Base-by-base conservation (phyloP, 2,888 invertebrate species). In the Drosophila yooni region DNA sequence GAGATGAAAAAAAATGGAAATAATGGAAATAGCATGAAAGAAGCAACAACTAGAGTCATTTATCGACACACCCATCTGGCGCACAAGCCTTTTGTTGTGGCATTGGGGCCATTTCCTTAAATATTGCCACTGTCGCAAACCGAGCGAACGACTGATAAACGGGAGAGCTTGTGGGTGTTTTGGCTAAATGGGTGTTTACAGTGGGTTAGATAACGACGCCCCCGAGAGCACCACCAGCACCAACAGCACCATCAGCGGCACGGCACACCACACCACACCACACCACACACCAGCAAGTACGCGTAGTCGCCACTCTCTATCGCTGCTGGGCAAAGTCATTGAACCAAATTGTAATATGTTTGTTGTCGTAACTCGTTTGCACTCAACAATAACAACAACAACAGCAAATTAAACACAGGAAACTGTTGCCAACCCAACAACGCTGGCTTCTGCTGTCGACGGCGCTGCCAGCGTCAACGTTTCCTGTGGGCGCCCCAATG, bases 401-500 rank as follows among this genome's bases (percentile, higher is more conserved):
- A 50, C 73, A 74, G 60, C 73, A 74, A 74, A 76, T 74, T 76
- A 75, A 76, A 74, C 70, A 81, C 91, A 90, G 90, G 90, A 90
- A 90, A 90, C 90, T 89, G 88, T 88, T 85, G 81, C 83, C 81
- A 90, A 86, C 70, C 81, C 72, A 85, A 80, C 82, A 85, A 76
- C 81, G 77, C 74, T 74, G 68, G 70, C 74, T 43, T 68, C 75
- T 40, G 72, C 75, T 46, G 40, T 43, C 66, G 75, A 65, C 74
- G 51, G 70, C 76, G 82, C 76, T 59, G 83, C 70, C 66, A 36
- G 65, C 83, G 82, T 70, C 73, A 70, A 78, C 80, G 89, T 90
- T 91, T 91, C 91, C 91, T 91, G 91, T 91, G 91, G 91, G 91
- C 91, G 91, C 85, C 85, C 85, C 88, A 84, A 89, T 83, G 84